Evolutionary conservation across 2,888 invertebrate species (phyloP), one percentile per base, ranked within the genome.

Genomic region (Proisotoma minuta): DNA sequence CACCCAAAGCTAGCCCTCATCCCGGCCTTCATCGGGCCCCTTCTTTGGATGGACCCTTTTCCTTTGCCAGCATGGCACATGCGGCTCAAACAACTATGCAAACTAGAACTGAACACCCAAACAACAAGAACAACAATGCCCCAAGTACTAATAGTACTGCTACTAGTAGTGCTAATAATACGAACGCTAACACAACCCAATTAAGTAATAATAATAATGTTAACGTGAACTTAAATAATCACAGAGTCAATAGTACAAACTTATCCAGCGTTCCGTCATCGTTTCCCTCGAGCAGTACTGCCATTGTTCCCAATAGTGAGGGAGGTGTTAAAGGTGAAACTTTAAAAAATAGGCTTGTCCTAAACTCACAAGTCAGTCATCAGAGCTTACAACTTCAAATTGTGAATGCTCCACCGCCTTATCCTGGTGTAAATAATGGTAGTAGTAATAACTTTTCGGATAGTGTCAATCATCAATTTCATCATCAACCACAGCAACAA

Each of bases 51-150:
- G 80, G 87, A 78, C 82, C 85, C 77, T 92, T 87, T 79, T 91
- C 92, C 47, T 92, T 92, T 78, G 89, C 90, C 75, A 91, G 91
- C 78, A 92, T 93, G 92, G 90, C 91, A 51, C 89, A 89, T 76
- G 89, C 83, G 54, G 82, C 89, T 67, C 85, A 91, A 78, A n/a
- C n/a, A n/a, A 89, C 91, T 54, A 87, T 91, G 79, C 90, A 91
- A 76, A n/a, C n/a, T n/a, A 84, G 85, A 75, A 84, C 88, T 75
- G 87, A 81, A 50, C 66, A 62, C 47, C 63, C 77, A 57, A 73
- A 57, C 54, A 60, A 56, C 64, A 66, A 26, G 59, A 65, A 43
- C 66, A 62, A 40, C 61, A 53, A 53, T 57, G 34, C 27, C 34
- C 22, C 50, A 49, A 61, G 59, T 58, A 58, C 43, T 61, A 65